A percentile compares a stretch with the other conserved stretches of the same genome.
Evolutionary conservation across 1,140 invertebrate genomes (phyloP).

Genomic region (Aphidius gifuensis): DNA sequence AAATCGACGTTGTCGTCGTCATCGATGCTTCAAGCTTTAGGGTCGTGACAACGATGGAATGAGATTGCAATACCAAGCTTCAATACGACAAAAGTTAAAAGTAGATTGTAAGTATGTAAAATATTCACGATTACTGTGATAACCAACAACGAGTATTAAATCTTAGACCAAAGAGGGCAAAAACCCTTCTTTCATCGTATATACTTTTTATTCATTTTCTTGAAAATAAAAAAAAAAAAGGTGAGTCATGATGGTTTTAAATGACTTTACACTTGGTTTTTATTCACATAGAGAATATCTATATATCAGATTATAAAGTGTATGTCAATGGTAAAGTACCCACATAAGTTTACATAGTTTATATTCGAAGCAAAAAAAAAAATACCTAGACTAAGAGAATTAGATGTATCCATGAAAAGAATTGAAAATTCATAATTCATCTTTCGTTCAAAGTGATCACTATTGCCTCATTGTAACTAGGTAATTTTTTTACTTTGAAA

Average conservation of each 20-base stretch:
- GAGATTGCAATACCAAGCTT: slow-evolving; percentile 8
- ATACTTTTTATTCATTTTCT: neutral
- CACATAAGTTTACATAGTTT: too few relatives aligned
- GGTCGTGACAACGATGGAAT: slow-evolving; percentile 5
- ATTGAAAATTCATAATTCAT: slow-evolving; percentile 27
- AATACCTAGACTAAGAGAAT: slow-evolving; percentile 10
- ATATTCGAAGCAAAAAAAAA: neutral
- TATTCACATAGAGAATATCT: neutral
- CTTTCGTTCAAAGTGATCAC: slow-evolving; percentile 12
- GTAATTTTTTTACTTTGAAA: too few relatives aligned
- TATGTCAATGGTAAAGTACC: too few relatives aligned
- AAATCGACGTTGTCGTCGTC: slow-evolving; percentile 26
- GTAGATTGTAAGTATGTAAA: neutral
- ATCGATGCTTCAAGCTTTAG: slow-evolving; percentile 8
- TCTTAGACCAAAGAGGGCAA: slow-evolving; percentile 46
- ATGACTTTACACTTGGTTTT: slow-evolving; percentile 36
- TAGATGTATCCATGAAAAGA: slow-evolving; percentile 24
- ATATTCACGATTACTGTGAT: slow-evolving; percentile 48
- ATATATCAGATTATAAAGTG: neutral
- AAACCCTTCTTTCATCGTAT: slow-evolving; percentile 39
- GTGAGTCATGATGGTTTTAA: slow-evolving; percentile 28
- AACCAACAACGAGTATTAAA: slow-evolving; percentile 54
- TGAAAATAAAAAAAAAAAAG: slow-evolving; percentile 7
- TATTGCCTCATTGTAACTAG: too few relatives aligned
- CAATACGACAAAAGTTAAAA: neutral